Base-by-base conservation (phyloP, 2,797 vertebrate genomes). In the Leuciscus waleckii region DNA sequence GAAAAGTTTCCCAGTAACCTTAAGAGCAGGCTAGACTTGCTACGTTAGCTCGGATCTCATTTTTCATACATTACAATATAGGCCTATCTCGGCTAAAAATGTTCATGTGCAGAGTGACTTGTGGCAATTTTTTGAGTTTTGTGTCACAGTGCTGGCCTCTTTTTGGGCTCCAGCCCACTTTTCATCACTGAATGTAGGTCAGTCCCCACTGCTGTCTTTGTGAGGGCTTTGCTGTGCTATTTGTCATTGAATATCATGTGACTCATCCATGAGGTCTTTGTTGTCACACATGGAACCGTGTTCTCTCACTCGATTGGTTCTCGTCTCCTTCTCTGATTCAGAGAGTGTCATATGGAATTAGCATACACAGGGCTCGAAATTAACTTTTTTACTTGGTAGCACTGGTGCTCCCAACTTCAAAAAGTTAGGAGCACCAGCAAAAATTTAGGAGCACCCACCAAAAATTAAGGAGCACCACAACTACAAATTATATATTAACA, bases 121-220 rank as follows among this genome's bases (percentile, higher is more conserved):
- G 65, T 79, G 83, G 65, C 83, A 85, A 23, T 79, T 32, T 93
- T 91, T 89, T 76, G 91, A 90, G 86, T 89, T 94, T 93, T 93
- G 91, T 90, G 79, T 88, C 85, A 80, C 63, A 71, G 88, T 80
- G 49, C 84, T 89, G 92, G 89, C 90, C 91, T 90, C 93, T 93
- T 92, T 95, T 94, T 94, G 91, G 90, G 89, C 88, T 93, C 73
- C 92, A 92, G 92, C 92, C 94, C 93, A 95, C 94, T 93, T 94
- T 93, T 91, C 89, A 90, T 85, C 87, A 89, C 87, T 58, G 87
- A 92, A 95, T 95, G 89, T 95, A 93, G 94, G 95, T 95, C 95
- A 94, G 68, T 88, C 26, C 82, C 76, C 84, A 85, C 56, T 91
- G 87, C 91, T 91, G 92, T 88, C 88, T 91, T 87, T 91, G 88